phyloP scores from a whole-genome alignment of 2,113 vertebrate species.

The Amblyornis subalaris region DNA sequence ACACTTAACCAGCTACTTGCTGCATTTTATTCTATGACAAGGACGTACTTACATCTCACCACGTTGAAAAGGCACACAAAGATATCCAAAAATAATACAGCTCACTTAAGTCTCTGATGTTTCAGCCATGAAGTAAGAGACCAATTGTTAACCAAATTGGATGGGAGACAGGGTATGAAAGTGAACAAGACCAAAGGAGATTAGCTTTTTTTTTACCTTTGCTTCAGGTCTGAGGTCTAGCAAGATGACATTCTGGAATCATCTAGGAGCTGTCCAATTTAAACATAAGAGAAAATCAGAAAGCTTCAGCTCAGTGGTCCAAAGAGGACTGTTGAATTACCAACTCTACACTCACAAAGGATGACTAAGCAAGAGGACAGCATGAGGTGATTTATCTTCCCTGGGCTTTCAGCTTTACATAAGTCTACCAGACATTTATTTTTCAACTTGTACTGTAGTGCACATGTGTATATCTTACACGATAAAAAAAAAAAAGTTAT shows the following conservation, averaged over 20 bases:
- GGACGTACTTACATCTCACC: not conserved
- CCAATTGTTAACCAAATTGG: not conserved
- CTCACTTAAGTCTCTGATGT: not conserved
- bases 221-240: not conserved
- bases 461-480: not conserved
- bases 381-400: not conserved
- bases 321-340: not conserved
- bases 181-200: not conserved
- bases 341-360: not conserved
- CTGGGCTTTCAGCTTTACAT: not conserved
- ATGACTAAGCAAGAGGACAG: not conserved
- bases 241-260: not conserved
- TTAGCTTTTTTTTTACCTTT: not conserved
- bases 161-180: not conserved
- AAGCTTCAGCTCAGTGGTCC: not conserved
- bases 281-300: not conserved
- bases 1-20: not conserved
- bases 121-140: not conserved
- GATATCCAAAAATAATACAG: not conserved
- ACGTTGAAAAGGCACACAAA: not conserved
- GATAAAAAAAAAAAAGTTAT: not conserved
- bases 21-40: not conserved
- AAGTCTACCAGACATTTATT: not conserved
- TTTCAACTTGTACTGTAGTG: not conserved
- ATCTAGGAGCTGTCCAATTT: not conserved